Evolutionary conservation across 37 sponge, comb jelly and placozoan species (phyloP).

Genomic region (Spongilla lacustris): DNA sequence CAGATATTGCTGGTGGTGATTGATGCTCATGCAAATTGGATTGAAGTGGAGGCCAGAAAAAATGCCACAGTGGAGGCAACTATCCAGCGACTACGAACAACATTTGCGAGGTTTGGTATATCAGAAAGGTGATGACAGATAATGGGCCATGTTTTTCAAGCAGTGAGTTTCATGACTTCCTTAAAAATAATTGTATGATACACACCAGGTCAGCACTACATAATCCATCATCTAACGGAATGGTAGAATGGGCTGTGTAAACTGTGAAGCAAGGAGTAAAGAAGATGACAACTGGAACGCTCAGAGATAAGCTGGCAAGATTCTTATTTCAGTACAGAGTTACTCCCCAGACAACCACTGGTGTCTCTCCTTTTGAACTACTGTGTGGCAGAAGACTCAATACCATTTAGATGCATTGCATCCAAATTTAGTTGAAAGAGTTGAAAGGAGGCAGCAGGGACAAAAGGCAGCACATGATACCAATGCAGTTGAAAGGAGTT

Average conservation of each 20-base stretch:
- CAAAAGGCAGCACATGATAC: too few relatives aligned
- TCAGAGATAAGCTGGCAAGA: constrained; percentile 9
- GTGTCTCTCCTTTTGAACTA: constrained; percentile 35
- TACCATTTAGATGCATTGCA: constrained; percentile 23
- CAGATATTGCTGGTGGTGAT: constrained; percentile 15
- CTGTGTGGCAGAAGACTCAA: constrained; percentile 38
- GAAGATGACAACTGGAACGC: constrained; percentile 11
- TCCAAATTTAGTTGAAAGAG: constrained; percentile 20
- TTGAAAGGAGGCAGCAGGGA: constrained; percentile 14
- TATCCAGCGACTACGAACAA: neutral
- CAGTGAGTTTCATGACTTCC: constrained; percentile 4
- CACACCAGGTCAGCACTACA: constrained; percentile 25
- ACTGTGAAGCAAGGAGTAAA: constrained; percentile 34
- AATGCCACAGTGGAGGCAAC: neutral
- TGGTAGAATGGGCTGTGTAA: constrained; percentile 41
- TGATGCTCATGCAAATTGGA: constrained; percentile 13
- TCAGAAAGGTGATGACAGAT: constrained; percentile 10
- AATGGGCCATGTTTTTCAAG: constrained; percentile 17
- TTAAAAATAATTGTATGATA: neutral
- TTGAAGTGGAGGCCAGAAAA: neutral
- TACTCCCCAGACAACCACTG: constrained; percentile 45
- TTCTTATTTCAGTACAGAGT: constrained; percentile 41
- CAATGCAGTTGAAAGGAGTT: too few relatives aligned
- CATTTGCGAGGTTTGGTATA: constrained; percentile 8
- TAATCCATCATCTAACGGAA: constrained; percentile 36